Evolutionary conservation across 2,113 vertebrate species (phyloP), one percentile per base, ranked within the genome.

Genomic region (Tetraodon nigroviridis): DNA sequence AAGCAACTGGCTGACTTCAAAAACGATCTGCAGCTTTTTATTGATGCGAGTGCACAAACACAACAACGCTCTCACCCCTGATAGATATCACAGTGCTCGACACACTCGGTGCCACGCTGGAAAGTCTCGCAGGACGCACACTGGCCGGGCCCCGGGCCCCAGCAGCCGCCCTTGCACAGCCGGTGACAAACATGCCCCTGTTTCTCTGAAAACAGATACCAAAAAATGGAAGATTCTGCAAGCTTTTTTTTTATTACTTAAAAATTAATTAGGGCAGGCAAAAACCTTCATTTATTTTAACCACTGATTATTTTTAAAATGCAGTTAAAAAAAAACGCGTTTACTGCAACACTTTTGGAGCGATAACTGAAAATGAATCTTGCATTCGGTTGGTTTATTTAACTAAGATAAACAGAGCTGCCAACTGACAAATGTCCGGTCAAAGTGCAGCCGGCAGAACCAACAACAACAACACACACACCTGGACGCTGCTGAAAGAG

Each of bases 121-220:
- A 92, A 93, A 10, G 85, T 79, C 59, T 79, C 88, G 47, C 96
- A 99, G 55, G 89, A 77, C 27, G 92, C 84, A 41, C 96, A 99
- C 83, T 98, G 95, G 50, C 89, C 87, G 0, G 94, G 92, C 2
- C 94, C 96, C 0, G 91, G 92, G 1, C 96, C 96, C 96, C 96
- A 99, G 88, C 96, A 99, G 61, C 91, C 90, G 6, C 88, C 90
- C 52, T 89, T 65, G 0, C 96, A 99, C 63, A 95, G 87, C 0
- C 66, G 61, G 84, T 94, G 86, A 83, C 96, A 99, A 20, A 90
- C 61, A 18, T 70, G 83, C 7, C 85, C 90, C 50, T 93, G 64
- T 24, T 6, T n/a, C 68, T 71, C 85, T 87, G 69, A 55, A 78
- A 70, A 76, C 16, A 20, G 2, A 20, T 27, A 27, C 24, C 24